Conservation (phyloP, 2,113 vertebrate genomes). For the Mionectes macconnelli region DNA sequence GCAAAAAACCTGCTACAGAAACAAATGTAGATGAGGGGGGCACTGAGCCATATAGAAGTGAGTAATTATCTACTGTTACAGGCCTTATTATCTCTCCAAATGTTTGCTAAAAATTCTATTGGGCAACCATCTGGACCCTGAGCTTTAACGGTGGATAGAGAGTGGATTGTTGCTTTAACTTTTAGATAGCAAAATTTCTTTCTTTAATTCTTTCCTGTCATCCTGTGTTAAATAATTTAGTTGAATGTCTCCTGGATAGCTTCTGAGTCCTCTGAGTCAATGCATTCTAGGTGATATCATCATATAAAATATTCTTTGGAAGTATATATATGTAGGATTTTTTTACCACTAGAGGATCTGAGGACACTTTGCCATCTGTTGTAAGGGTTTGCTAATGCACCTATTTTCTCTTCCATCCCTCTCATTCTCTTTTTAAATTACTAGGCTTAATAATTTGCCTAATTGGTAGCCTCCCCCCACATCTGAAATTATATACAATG, state of each 20-base stretch:
- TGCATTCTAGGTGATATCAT: conserved; percentile 58
- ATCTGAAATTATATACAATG: neutral
- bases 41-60: conserved; percentile 78
- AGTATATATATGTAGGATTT: conserved; percentile 1
- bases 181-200: conserved; percentile 62
- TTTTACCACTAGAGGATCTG: conserved; percentile 64
- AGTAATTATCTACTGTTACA: conserved; percentile 80
- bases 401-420: conserved; percentile 51
- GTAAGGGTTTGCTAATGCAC: conserved; percentile 71
- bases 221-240: conserved; percentile 76
- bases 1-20: conserved; percentile 67
- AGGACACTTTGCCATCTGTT: conserved; percentile 78
- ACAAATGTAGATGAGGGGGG: conserved; percentile 73
- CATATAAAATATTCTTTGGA: conserved; percentile 67
- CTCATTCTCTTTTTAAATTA: conserved; percentile 32
- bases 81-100: conserved; percentile 84
- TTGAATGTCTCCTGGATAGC: conserved; percentile 62
- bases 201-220: conserved; percentile 73
- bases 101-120: conserved; percentile 82
- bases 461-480: conserved; percentile 24
- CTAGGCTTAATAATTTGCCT: conserved; percentile 56
- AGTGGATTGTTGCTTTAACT: conserved; percentile 68
- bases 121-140: conserved; percentile 80
- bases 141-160: conserved; percentile 74
- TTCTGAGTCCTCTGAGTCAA: conserved; percentile 56